A percentile compares a stretch with the other conserved stretches of the same genome.
phyloP scores from a whole-genome alignment of 2,113 vertebrate genomes.

The Megaleporinus macrocephalus region DNA sequence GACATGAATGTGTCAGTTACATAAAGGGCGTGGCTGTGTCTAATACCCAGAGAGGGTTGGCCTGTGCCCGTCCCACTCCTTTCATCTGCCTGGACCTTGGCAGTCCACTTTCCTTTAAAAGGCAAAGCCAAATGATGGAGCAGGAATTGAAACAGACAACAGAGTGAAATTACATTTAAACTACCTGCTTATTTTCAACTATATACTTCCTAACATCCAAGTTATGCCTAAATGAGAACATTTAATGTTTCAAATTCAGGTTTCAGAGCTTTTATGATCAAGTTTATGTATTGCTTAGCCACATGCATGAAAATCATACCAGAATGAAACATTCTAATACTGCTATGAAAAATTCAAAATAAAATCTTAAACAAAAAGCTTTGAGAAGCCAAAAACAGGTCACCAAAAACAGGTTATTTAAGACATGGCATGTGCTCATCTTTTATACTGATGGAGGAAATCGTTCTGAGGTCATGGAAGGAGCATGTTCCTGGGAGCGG shows the following conservation, averaged over 20 bases:
- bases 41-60: slow-evolving; percentile 18
- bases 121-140: background rate
- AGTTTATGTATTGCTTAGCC: no score
- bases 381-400: no score
- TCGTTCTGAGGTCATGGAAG: slow-evolving; percentile 9
- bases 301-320: no score
- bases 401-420: background rate
- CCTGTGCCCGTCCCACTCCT: slow-evolving; percentile 2
- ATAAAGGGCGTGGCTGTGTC: slow-evolving; percentile 5
- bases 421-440: background rate
- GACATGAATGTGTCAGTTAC: slow-evolving; percentile 26
- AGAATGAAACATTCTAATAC: no score
- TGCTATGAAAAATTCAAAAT: no score
- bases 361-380: no score
- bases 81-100: slow-evolving; percentile 4
- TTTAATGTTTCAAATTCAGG: no score
- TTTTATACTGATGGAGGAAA: background rate
- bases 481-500: background rate
- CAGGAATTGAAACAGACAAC: background rate
- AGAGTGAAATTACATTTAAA: no score
- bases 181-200: no score
- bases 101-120: background rate
- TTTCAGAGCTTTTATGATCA: no score
- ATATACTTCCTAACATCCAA: no score
- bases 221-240: no score